Percentiles rank a stretch among this genome's conserved stretches.
These are phyloP conservation scores for Drosophila eohydei DNA, from an alignment of 2,888 invertebrate genomes.

Conservation along the genomic window DNA sequence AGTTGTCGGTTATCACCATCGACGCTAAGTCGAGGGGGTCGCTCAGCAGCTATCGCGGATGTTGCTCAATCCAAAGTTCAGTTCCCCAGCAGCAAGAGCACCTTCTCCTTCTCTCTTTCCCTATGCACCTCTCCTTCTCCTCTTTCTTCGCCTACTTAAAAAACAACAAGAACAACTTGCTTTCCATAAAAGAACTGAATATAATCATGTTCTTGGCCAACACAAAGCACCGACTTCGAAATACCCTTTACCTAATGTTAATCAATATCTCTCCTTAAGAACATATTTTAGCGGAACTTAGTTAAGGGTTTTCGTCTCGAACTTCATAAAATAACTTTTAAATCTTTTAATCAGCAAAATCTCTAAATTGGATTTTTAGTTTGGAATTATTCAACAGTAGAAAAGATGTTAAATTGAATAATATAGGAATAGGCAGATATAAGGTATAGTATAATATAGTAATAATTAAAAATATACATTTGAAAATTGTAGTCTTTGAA, in stretches of 20 bases:
- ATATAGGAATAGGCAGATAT: neutral
- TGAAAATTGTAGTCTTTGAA: neutral
- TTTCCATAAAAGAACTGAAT: slow-evolving; percentile 1
- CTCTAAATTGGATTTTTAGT: neutral
- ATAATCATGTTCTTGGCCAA: neutral
- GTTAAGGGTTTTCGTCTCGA: no score
- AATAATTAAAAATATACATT: neutral
- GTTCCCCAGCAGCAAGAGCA: neutral
- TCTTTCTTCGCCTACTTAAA: neutral
- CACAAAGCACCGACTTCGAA: neutral
- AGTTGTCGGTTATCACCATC: slow-evolving; percentile 37
- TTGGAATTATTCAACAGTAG: neutral
- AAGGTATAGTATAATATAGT: neutral
- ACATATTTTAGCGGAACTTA: no score
- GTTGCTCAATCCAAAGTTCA: slow-evolving; percentile 47
- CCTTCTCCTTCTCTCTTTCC: neutral
- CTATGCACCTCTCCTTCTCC: neutral
- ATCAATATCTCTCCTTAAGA: no score
- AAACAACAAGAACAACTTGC: neutral
- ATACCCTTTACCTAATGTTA: neutral
- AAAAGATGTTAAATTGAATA: neutral
- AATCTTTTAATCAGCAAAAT: no score
- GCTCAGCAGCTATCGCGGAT: slow-evolving; percentile 29
- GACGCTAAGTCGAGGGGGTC: slow-evolving; percentile 35
- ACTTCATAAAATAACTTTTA: no score